Conservation (phyloP, 1,140 invertebrate species). For the Papilio polyxenes region DNA sequence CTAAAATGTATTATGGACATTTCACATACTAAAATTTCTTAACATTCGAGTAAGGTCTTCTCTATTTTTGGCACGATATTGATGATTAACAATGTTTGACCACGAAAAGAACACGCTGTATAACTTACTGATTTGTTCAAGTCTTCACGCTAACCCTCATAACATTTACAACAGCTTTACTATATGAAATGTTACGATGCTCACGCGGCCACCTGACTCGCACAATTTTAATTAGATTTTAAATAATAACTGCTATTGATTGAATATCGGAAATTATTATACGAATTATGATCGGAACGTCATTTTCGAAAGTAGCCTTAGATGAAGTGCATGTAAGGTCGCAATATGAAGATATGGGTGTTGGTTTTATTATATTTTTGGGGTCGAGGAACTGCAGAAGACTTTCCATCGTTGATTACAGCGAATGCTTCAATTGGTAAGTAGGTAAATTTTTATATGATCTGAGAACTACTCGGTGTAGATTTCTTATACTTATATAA, state of each 20-base stretch:
- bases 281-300: slow-evolving; percentile 64
- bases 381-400: slow-evolving; percentile 68
- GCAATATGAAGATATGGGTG: slow-evolving; percentile 61
- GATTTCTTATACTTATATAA: too few relatives aligned
- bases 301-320: slow-evolving; percentile 42
- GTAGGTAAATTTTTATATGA: slow-evolving; percentile 34
- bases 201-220: slow-evolving; percentile 43
- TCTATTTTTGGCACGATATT: not conserved
- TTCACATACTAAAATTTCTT: too few relatives aligned
- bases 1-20: too few relatives aligned
- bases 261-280: slow-evolving; percentile 49
- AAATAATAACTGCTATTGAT: slow-evolving; percentile 60
- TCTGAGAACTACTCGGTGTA: too few relatives aligned
- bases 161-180: slow-evolving; percentile 34
- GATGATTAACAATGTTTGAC: not conserved
- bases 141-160: slow-evolving; percentile 37
- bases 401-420: slow-evolving; percentile 85
- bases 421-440: slow-evolving; percentile 87
- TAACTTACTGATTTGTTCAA: slow-evolving; percentile 37
- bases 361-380: slow-evolving; percentile 50
- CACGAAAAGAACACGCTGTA: slow-evolving; percentile 43
- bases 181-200: slow-evolving; percentile 55
- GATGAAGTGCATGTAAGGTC: slow-evolving; percentile 40
- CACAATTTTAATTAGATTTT: slow-evolving; percentile 47
- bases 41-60: too few relatives aligned